Base-by-base conservation (phyloP, 2,888 invertebrate species). In the Gnatocerus cornutus region DNA sequence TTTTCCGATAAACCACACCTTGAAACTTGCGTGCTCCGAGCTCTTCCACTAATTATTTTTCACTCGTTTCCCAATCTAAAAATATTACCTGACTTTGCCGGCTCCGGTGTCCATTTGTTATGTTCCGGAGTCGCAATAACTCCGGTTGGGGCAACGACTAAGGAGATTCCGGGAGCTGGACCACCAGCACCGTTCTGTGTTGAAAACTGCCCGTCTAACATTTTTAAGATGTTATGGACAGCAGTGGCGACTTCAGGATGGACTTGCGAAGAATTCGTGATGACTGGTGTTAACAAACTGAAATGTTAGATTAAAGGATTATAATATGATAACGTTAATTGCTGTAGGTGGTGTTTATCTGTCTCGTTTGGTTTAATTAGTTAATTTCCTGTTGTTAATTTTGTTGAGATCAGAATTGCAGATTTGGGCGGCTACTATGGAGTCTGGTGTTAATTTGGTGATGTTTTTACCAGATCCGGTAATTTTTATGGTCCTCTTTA, bases 191-290 rank as follows among this genome's bases (percentile, higher is more conserved):
- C 53, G 16, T 61, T 66, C 16, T 62, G 50, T 0, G 21, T 10
- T 33, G 50, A 39, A 29, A 66, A 69, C 29, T 69, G 65, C 0
- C 43, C 30, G 10, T 69, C 69, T 16, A 69, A 46, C 69, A 69
- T 69, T 65, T 61, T 69, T 3, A 69, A 16, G 30, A 69, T 65
- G 56, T 62, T 55, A 16, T 61, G 21, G 9, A 69, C 69, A 14
- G 61, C 61, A 5, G 13, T 29, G 9, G 45, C 53, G 7, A 69
- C 61, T 10, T 59, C 29, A 4, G 66, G 65, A 10, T 65, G 61
- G 4, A 66, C 43, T 8, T 50, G 58, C 1, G 43, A 21, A 4
- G 56, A 61, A 53, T 7, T 56, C 62, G 68, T 62, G n/a, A 14
- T 56, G 48, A 29, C 27, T 13, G 6, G 7, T 14, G 33, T 16